Evolutionary conservation across 2,888 invertebrate genomes (phyloP).

Genomic region (Cephus pulcher): DNA sequence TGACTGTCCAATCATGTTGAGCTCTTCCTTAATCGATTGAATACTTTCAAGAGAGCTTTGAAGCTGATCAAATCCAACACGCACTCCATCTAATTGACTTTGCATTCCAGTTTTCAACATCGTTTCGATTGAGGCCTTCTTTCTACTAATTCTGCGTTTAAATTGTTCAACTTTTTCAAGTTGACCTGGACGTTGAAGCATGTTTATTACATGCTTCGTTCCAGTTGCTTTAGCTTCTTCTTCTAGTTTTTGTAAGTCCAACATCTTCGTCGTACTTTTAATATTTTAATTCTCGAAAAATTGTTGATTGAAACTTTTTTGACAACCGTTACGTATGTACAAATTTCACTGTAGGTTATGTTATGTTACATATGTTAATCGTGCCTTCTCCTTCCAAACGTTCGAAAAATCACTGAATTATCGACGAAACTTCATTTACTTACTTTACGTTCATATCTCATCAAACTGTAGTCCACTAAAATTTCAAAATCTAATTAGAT

Average conservation of each 20-base stretch:
- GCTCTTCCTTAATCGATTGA: constrained; percentile 69
- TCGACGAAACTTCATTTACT: too few species aligned
- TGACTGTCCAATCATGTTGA: constrained; percentile 73
- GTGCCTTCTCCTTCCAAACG: not conserved
- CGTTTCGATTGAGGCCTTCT: constrained; percentile 92
- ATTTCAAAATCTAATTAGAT: too few species aligned
- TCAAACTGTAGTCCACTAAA: too few species aligned
- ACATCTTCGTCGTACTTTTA: constrained; percentile 31
- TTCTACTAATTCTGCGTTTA: constrained; percentile 78
- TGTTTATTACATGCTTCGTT: constrained; percentile 87
- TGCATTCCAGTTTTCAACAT: constrained; percentile 98
- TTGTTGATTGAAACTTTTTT: not conserved
- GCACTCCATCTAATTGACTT: constrained; percentile 96
- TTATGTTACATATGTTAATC: not conserved
- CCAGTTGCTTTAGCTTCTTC: constrained; percentile 82
- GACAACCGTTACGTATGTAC: not conserved
- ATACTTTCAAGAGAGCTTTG: constrained; percentile 89
- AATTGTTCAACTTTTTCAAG: constrained; percentile 91
- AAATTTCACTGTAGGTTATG: not conserved
- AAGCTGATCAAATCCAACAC: constrained; percentile 91
- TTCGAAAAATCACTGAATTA: too few species aligned
- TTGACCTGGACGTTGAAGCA: constrained; percentile 95
- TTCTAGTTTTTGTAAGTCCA: constrained; percentile 74
- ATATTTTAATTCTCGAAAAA: not conserved
- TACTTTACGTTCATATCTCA: too few species aligned